These are phyloP conservation scores for Muricea muricata DNA, from an alignment of 92 coral and sea anemone genomes.

Conservation along the genomic window DNA sequence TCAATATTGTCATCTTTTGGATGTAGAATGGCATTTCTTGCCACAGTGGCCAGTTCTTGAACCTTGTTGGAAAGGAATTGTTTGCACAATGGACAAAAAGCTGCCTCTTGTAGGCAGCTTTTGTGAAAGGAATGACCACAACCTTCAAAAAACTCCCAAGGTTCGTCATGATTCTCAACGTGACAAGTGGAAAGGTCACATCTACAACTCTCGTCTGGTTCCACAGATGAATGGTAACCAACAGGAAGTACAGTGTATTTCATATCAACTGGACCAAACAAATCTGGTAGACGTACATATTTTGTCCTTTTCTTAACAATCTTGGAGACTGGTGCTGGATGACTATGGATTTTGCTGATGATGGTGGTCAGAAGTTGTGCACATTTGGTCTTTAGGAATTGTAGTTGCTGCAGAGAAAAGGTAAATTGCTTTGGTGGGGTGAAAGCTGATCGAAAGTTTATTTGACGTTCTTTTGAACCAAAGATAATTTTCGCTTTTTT, in stretches of 20 bases:
- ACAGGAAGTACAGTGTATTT: not conserved
- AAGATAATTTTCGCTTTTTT: constrained; percentile 59
- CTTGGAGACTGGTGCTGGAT: not conserved
- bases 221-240: not conserved
- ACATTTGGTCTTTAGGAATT: not conserved
- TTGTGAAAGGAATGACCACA: not conserved
- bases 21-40: constrained; percentile 5
- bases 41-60: not conserved
- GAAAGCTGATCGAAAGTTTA: constrained; percentile 50
- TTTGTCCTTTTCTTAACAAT: not conserved
- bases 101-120: not conserved
- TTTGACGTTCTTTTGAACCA: constrained; percentile 60
- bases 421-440: constrained; percentile 57
- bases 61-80: not conserved
- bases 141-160: not conserved
- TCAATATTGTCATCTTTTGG: not conserved
- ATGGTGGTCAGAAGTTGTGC: not conserved
- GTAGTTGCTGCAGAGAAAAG: constrained; percentile 44
- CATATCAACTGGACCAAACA: not conserved
- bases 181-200: not conserved
- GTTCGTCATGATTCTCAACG: not conserved
- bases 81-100: not conserved
- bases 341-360: not conserved
- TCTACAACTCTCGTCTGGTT: not conserved
- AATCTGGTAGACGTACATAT: not conserved